Evolutionary conservation across 2,888 invertebrate genomes (phyloP), one percentile per base, ranked within the genome.

Genomic region (Cistogaster globosa): DNA sequence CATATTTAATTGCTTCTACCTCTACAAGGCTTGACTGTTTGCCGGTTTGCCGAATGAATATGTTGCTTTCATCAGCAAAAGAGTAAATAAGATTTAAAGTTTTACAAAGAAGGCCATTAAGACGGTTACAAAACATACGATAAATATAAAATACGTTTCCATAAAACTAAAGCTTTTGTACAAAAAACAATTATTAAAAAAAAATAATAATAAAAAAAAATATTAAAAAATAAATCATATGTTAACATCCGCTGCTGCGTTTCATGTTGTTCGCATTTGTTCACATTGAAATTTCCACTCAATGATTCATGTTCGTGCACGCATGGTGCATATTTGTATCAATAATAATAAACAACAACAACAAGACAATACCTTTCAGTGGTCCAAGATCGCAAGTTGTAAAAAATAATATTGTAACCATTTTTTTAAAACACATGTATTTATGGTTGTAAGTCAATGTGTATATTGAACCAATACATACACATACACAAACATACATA

Each of bases 221-320:
- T 55, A 38, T 67, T 65, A 48, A 72, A 53, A 76, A 72, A 76
- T 72, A 77, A 76, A 76, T 72, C 71, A 78, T 68, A 77, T 84
- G 81, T 77, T 63, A 63, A 75, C 69, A 81, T 85, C 81, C 81
- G 77, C 38, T 81, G 81, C 74, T 81, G 62, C 16, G 62, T 42
- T 76, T 76, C 6, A 32, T 32, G 32, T 32, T 83, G 42, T 71
- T 62, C 12, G n/a, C 48, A 63, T 74, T 71, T 45, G 60, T 26
- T 26, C 26, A 26, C 77, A 62, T 20, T 48, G 42, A 65, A 72
- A 77, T 81, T 81, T 84, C 76, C 62, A 84, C 77, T 77, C 76
- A 77, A 62, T 78, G 84, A 85, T 63, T 77, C 69, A 81, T 74
- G 69, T 78, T 85, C 78, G 51, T 65, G 63, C 51, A 81, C 74